Evolutionary conservation across 2,888 invertebrate genomes (phyloP), one percentile per base, ranked within the genome.

Genomic region (Biston betularia): DNA sequence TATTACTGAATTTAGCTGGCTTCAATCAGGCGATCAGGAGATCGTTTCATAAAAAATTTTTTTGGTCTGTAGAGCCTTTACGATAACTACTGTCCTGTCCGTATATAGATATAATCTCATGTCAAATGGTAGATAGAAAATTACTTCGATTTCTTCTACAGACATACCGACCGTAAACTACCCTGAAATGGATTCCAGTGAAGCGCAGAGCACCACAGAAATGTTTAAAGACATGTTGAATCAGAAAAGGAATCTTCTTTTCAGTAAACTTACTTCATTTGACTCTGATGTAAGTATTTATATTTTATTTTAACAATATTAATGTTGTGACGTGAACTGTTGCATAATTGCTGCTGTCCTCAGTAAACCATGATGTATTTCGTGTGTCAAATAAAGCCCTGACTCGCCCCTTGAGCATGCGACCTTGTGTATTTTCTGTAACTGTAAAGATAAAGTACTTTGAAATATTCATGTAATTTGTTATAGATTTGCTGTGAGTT

Each of bases 141-240:
- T 48, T 48, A 11, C 6, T 0, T 48, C 24, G 5, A 6, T 44
- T 49, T 62, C 8, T 42, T 15, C 33, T 11, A 40, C 75, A 92
- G 92, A 94, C 76, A 76, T 90, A 42, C 96, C 97, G 34, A 95
- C 96, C 1, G 80, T 92, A 6, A 92, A 92, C 77, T 93, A 90
- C 72, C 95, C 95, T n/a, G 96, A 96, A 69, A 93, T 95, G 74
- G 96, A 96, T 66, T 92, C 95, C 12, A 94, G 94, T 34, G 95
- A 95, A 72, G 95, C 95, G 5, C 97, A 97, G 79, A 97, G 97
- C 57, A 97, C 98, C 3, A 96, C 98, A 0, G 98, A 98, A 82
- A 98, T 98, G 96, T 97, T 99, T 87, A 96, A 98, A 82, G 98
- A 98, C 82, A 97, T 99, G 95, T 95, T 99, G 77, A 97, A 97